Base-by-base conservation (phyloP, 2,797 vertebrate genomes). In the Pristis pectinata region DNA sequence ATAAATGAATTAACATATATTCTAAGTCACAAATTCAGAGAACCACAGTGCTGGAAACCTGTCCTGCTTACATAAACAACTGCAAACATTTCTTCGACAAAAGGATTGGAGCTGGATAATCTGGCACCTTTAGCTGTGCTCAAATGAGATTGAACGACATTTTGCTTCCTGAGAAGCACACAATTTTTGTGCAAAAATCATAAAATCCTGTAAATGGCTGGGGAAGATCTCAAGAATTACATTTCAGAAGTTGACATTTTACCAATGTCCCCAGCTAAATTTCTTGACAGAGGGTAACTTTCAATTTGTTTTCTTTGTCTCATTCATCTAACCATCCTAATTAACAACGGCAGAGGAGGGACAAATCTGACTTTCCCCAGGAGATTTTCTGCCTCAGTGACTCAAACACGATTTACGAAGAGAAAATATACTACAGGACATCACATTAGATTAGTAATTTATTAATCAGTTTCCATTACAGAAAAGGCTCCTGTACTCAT, bases 401-500 rank as follows among this genome's bases (percentile, higher is more conserved):
- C 70, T 94, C 92, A 34, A 76, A 94, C 67, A 76, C 92, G 70
- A 94, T 94, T 94, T 94, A 94, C 44, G 49, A 56, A 94, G 64
- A 53, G 92, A 76, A 94, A 94, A 94, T 94, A 76, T 94, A 94
- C 67, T 94, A 56, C 70, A 56, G 72, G 92, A 76, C 70, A 94
- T 94, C 70, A 94, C 72, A 94, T 94, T 94, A 76, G 70, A 94
- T 94, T 94, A 94, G 92, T 76, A 94, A 94, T 94, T 94, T 94
- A 94, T 94, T 94, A 94, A 94, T 94, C 92, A 94, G 70, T 56
- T 94, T 76, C 92, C 44, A 94, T 94, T 94, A 94, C 44, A 94
- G 92, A 94, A 76, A 76, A 94, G 92, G 70, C 92, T 94, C 72
- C 44, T 53, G 30, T 22, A 74, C 92, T 94, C 92, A 1, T 94